phyloP scores from a whole-genome alignment of 2,888 invertebrate genomes.

The Tryphoninae sp. region DNA sequence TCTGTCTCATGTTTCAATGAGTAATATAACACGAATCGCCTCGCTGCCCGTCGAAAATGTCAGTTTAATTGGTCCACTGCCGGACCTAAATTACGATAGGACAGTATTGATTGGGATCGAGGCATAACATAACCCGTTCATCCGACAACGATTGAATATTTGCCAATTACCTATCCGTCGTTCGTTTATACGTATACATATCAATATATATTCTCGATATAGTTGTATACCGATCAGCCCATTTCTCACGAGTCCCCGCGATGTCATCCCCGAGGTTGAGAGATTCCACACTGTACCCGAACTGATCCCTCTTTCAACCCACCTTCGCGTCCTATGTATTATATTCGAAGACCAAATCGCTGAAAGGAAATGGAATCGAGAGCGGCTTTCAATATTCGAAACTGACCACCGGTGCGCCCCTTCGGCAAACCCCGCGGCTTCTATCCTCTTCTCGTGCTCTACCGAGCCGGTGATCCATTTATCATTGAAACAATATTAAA shows the following conservation, averaged over 20 bases:
- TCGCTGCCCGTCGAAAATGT: constrained; percentile 69
- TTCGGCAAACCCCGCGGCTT: constrained; percentile 11
- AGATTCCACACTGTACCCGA: constrained; percentile 3
- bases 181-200: constrained; percentile 2
- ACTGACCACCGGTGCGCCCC: constrained; percentile 40
- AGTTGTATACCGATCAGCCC: not conserved
- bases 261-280: constrained; percentile 24
- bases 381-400: constrained; percentile 57
- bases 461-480: constrained; percentile 50
- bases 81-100: constrained; percentile 47
- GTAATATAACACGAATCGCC: constrained; percentile 47
- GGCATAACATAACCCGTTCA: constrained; percentile 64
- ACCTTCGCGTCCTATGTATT: constrained; percentile 31
- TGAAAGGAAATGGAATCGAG: constrained; percentile 61
- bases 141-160: constrained; percentile 65
- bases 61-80: constrained; percentile 70
- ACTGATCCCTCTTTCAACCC: constrained; percentile 36
- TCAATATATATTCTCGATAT: constrained; percentile 5
- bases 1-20: constrained; percentile 56
- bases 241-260: constrained; percentile 1
- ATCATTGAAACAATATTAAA: constrained; percentile 63
- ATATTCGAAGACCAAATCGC: constrained; percentile 35
- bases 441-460: constrained; percentile 12
- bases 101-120: constrained; percentile 66
- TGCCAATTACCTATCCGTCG: constrained; percentile 54